Evolutionary conservation across 2,888 invertebrate genomes (phyloP), one percentile per base, ranked within the genome.

Genomic region (Ichneumoninae sp.): DNA sequence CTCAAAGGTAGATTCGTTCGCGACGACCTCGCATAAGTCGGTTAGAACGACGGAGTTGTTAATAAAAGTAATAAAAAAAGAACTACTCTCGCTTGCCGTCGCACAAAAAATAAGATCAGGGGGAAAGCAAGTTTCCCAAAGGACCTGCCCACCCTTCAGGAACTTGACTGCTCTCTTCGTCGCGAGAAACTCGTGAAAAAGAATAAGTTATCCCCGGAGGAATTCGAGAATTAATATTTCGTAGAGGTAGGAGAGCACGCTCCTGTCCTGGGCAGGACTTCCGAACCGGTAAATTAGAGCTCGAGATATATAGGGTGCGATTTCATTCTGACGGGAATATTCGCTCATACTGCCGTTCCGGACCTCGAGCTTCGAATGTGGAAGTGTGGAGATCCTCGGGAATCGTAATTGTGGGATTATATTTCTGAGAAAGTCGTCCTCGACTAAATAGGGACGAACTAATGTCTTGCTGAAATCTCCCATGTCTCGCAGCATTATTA

Each of bases 181-280:
- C 60, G 36, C 66, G 10, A 57, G 57, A 76, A 50, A 83, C 74
- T 70, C 57, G 70, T n/a, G 66, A 16, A 44, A 66, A 76, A 70
- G 22, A 66, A 80, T 62, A 57, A 83, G 60, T 33, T 68, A 80
- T 80, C 68, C 65, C 50, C 57, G 6, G 22, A 66, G 52, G 40
- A 68, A 76, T 80, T 57, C 16, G n/a, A 22, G 57, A 76, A 80
- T 83, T 80, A 83, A 83, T 80, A 80, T 83, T 83, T 71, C 65
- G 33, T 6, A 4, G 19, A 16, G 65, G 75, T 80, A 26, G 19
- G 16, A 47, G 33, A 26, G 13, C 3, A 19, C 6, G 8, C 16
- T 19, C 50, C 50, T 30, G 19, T 36, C 26, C 22, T 3, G 47
- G 22, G 26, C 19, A 44, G 47, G 22, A 76, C 33, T 65, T 71